A percentile compares a stretch with the other conserved stretches of the same genome.
Conservation (phyloP, 2,113 vertebrate species). For the Lontra canadensis region DNA sequence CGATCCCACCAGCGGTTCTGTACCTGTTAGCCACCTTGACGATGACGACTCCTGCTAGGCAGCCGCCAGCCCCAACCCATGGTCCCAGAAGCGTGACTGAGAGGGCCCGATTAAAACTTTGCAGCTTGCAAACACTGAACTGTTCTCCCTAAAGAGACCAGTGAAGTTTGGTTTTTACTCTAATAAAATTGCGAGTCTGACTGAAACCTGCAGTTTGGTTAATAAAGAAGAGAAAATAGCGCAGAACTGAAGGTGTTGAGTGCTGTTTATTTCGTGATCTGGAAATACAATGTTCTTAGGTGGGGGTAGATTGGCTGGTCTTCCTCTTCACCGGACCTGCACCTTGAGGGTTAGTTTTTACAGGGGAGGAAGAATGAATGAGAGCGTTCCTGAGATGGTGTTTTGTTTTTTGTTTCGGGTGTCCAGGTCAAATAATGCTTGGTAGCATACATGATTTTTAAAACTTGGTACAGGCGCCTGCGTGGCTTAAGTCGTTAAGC, state of each 20-base stretch:
- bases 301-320: neutral
- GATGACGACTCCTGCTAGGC: too few species aligned
- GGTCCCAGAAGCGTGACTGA: neutral
- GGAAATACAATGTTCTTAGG: neutral
- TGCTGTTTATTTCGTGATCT: neutral
- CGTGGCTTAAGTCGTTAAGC: too few species aligned
- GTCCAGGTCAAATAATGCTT: neutral
- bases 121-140: neutral
- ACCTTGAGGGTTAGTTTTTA: neutral
- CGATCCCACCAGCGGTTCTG: too few species aligned
- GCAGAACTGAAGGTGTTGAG: neutral
- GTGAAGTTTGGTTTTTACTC: neutral
- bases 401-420: neutral
- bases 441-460: constrained; percentile 6
- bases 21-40: fast-evolving
- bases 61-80: neutral
- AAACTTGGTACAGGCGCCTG: neutral
- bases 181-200: neutral
- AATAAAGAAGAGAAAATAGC: constrained; percentile 41
- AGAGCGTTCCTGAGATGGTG: neutral
- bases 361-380: neutral
- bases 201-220: constrained; percentile 26
- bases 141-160: neutral
- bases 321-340: neutral
- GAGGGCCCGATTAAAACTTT: neutral